Base-by-base conservation (phyloP, 37 sponge, comb jelly and placozoan species). In the Halichondria panicea region DNA sequence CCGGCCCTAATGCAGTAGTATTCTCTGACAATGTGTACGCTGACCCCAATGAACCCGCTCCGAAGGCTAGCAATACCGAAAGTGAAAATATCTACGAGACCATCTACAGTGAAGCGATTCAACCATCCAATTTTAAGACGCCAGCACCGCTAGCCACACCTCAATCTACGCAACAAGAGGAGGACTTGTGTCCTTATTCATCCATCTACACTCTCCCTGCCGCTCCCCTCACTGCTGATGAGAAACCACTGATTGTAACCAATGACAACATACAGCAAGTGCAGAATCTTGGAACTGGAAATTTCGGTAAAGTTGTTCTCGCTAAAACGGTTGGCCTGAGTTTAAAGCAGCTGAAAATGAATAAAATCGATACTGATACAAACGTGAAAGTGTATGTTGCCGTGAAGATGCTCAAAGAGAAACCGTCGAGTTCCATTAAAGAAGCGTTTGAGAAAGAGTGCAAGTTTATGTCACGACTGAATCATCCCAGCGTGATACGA, bases 381-480 rank as follows among this genome's bases (percentile, higher is more conserved):
- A 61, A n/a, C n/a, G n/a, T 36, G 33, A 22, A 65, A 36, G 4
- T 71, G 6, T 53, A 24, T 21, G 81, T 87, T 31, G 88, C 88
- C n/a, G 74, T 82, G 45, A 88, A 88, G 56, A 75, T 53, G 59
- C 75, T 88, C 25, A 48, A 72, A 24, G 1, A 13, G n/a, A 60
- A 66, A 53, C 54, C 84, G 0, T 36, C 79, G 0, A 40, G 39
- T 1, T 30, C 27, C 0, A 46, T 37, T 0, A 63, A 54, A 48
- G 68, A 78, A 27, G 38, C 36, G 4, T 88, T 88, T 66, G 73
- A 82, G 18, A 88, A 88, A 36, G 89, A 88, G 46, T 5, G 25
- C 0, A 72, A 67, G 56, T 88, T 81, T 75, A 88, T 88, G 89
- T 69, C 81, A 18, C 62, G 88, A 8, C 58, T 87, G 56, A 52